These are phyloP conservation scores for Terrapene triunguis DNA, from an alignment of 2,113 vertebrate species.

Conservation along the genomic window DNA sequence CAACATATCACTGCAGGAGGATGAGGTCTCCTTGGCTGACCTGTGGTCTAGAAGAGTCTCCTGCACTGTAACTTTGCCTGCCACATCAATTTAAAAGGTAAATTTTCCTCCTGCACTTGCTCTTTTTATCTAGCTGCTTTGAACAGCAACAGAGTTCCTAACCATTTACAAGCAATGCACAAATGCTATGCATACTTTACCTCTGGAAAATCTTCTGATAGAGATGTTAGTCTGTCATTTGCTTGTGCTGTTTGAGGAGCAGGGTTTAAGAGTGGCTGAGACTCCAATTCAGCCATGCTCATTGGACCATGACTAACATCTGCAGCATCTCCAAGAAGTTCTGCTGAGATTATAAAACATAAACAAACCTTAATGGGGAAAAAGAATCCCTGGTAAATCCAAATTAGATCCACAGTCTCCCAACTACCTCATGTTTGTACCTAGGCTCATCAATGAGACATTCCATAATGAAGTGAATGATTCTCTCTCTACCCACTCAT, in stretches of 20 bases:
- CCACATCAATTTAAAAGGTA: background rate
- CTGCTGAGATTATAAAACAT: conserved; percentile 52
- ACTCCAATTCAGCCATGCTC: conserved; percentile 78
- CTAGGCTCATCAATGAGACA: background rate
- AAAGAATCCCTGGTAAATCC: background rate
- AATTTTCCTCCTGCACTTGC: too few relatives aligned
- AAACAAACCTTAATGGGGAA: background rate
- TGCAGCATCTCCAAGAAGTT: conserved; percentile 49
- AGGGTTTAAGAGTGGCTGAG: conserved; percentile 5
- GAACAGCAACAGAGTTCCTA: background rate
- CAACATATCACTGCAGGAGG: background rate
- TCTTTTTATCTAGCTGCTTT: background rate
- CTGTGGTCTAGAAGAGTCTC: background rate
- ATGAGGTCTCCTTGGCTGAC: background rate
- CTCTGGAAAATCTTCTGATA: conserved; percentile 65
- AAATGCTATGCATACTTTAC: conserved; percentile 65
- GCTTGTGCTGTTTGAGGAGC: conserved; percentile 26
- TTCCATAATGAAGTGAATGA: background rate
- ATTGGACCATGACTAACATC: conserved; percentile 73
- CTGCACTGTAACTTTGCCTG: background rate
- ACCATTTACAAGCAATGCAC: background rate
- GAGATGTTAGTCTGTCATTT: conserved; percentile 8
- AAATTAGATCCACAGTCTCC: background rate
- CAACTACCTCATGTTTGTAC: rapidly evolving
- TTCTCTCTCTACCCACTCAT: background rate